Evolutionary conservation across 2,797 vertebrate genomes (phyloP).

Genomic region (Phrynocephalus forsythii): DNA sequence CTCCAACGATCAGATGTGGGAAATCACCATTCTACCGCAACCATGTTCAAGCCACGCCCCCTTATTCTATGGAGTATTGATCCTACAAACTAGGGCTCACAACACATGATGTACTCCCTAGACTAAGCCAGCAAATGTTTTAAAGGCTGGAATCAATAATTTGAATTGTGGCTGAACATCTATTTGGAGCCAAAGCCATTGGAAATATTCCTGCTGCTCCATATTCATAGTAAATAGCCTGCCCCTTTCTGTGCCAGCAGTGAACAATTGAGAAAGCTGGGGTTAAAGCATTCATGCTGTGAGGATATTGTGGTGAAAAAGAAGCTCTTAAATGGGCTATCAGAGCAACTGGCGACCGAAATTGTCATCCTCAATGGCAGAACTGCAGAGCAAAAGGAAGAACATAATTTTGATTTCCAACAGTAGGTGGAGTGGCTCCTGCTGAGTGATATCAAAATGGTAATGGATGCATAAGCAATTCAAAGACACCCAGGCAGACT

Average conservation of each 20-base stretch:
- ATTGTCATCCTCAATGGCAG: not conserved
- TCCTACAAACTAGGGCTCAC: not conserved
- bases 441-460: not conserved
- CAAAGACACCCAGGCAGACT: not conserved
- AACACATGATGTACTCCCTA: not conserved
- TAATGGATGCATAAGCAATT: not conserved
- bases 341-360: not conserved
- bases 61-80: too few species aligned
- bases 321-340: not conserved
- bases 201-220: not conserved
- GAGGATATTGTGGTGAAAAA: not conserved
- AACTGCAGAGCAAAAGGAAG: not conserved
- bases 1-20: too few species aligned
- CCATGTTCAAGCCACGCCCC: too few species aligned
- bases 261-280: conserved; percentile 1
- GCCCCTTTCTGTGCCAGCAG: not conserved
- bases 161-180: not conserved
- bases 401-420: not conserved
- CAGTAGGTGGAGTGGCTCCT: not conserved
- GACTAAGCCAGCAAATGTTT: not conserved
- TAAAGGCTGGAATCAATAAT: not conserved
- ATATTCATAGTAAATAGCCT: not conserved
- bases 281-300: not conserved
- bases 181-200: not conserved
- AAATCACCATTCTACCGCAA: too few species aligned